Percentiles rank a stretch among this genome's conserved stretches.
Conservation (phyloP, 2,113 vertebrate genomes). For the Myotis lucifugus region DNA sequence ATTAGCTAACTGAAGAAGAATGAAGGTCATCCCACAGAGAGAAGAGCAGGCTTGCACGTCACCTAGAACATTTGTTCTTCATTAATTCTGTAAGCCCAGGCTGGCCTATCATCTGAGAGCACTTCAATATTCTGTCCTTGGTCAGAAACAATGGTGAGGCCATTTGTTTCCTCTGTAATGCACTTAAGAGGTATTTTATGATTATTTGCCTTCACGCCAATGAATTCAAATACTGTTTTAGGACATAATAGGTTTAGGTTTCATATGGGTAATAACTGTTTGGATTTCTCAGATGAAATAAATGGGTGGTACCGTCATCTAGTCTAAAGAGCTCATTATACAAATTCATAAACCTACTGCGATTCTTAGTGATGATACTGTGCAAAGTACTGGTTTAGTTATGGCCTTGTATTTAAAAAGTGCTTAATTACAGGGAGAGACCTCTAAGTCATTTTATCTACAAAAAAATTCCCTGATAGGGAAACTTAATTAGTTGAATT, state of each 20-base stretch:
- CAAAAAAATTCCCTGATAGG: background rate
- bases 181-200: constrained; percentile 67
- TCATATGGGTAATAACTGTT: constrained; percentile 70
- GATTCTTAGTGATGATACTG: constrained; percentile 50
- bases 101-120: constrained; percentile 81
- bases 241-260: constrained; percentile 65
- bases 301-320: constrained; percentile 52
- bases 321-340: constrained; percentile 65
- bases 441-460: background rate
- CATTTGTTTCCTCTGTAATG: constrained; percentile 75
- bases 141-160: constrained; percentile 78
- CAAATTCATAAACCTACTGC: constrained; percentile 45
- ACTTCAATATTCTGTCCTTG: constrained; percentile 81
- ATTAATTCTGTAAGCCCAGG: constrained; percentile 88
- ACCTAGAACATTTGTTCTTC: constrained; percentile 87
- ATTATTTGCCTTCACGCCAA: constrained; percentile 69
- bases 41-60: constrained; percentile 82
- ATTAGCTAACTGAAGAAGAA: constrained; percentile 87
- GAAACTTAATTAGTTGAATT: constrained; percentile 30
- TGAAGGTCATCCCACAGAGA: constrained; percentile 87
- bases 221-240: constrained; percentile 74
- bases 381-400: constrained; percentile 25
- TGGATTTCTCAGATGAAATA: constrained; percentile 76
- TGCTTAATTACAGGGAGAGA: constrained; percentile 34
- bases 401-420: constrained; percentile 50